A percentile compares a stretch with the other conserved stretches of the same genome.
These are phyloP conservation scores for Trissolcus brochymenae DNA, from an alignment of 2,888 invertebrate species.

Conservation along the genomic window DNA sequence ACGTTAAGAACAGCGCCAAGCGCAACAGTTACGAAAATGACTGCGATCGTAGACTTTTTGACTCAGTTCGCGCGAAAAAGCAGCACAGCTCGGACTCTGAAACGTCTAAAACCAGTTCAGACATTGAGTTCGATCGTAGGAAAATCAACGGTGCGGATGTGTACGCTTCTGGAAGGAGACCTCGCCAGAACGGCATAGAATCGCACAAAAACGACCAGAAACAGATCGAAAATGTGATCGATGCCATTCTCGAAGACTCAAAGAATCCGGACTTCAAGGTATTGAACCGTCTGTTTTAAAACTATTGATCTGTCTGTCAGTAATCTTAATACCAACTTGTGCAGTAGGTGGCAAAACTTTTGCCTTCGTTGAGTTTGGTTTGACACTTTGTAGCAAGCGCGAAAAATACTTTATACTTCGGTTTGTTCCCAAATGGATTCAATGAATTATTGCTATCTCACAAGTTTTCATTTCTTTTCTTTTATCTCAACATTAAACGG, in stretches of 20 bases:
- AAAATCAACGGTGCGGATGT: slow-evolving; percentile 65
- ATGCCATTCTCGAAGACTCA: slow-evolving; percentile 74
- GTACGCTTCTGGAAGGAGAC: slow-evolving; percentile 66
- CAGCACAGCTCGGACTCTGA: slow-evolving; percentile 68
- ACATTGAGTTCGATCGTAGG: slow-evolving; percentile 65
- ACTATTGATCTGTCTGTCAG: no score
- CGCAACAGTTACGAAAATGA: slow-evolving; percentile 70
- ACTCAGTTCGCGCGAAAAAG: slow-evolving; percentile 60
- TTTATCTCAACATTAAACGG: no score
- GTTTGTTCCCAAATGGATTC: no score
- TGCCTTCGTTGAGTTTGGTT: slow-evolving; percentile 7
- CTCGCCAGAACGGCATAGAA: slow-evolving; percentile 75
- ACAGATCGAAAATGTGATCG: slow-evolving; percentile 76
- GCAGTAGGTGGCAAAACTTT: slow-evolving; percentile 6
- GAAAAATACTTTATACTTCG: not conserved
- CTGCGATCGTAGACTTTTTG: slow-evolving; percentile 57
- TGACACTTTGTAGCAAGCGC: slow-evolving; percentile 1
- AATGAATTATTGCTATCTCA: slow-evolving; percentile 1
- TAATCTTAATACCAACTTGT: no score
- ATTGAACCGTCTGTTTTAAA: not conserved
- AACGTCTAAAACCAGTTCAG: slow-evolving; percentile 66
- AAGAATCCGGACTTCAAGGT: slow-evolving; percentile 76
- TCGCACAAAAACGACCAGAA: slow-evolving; percentile 76
- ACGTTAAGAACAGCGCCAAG: slow-evolving; percentile 60
- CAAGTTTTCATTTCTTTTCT: no score